Evolutionary conservation across 2,888 invertebrate genomes (phyloP), one percentile per base, ranked within the genome.

Genomic region (Keiferia lycopersicella): DNA sequence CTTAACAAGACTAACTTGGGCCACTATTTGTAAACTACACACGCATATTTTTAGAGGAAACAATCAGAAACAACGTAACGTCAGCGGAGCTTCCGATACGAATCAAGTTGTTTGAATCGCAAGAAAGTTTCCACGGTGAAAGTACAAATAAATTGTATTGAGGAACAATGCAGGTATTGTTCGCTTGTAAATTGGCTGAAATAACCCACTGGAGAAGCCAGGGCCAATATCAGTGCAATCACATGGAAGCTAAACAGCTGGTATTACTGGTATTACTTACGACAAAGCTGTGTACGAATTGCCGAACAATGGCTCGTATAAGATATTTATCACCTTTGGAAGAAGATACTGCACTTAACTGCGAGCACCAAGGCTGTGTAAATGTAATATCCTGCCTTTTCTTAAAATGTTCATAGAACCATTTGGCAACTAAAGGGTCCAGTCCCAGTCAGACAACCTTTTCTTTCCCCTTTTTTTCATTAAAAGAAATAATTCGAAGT

Each of bases 131-230:
- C 78, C 78, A 77, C 76, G 81, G 86, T 82, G 86, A 86, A 89
- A 89, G 76, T 75, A 81, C 78, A 85, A 87, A 87, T 84, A 88
- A 86, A 86, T 86, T 78, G 81, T 75, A 76, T 79, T 76, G 70
- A 76, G 76, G 86, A 88, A 91, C 90, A 91, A 91, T 88, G 86
- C 82, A 80, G 76, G 86, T 83, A 88, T 90, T 90, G 91, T 90
- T 88, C 78, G 71, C 68, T 81, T 77, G 79, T 80, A 84, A 87
- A 88, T 83, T 87, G 81, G 75, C 79, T 79, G 78, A 79, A 81
- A 84, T 82, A 83, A 84, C 82, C 86, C 75, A 78, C 74, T 72
- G 73, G 72, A 34, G 34, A 34, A 34, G 34, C 34, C 66, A n/a
- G n/a, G 41, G 18, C 10, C 58, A 38, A 58, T 58, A 58, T 58